A percentile compares a stretch with the other conserved stretches of the same genome.
Evolutionary conservation across 2,113 vertebrate species (phyloP).

Genomic region (Carettochelys insculpta): DNA sequence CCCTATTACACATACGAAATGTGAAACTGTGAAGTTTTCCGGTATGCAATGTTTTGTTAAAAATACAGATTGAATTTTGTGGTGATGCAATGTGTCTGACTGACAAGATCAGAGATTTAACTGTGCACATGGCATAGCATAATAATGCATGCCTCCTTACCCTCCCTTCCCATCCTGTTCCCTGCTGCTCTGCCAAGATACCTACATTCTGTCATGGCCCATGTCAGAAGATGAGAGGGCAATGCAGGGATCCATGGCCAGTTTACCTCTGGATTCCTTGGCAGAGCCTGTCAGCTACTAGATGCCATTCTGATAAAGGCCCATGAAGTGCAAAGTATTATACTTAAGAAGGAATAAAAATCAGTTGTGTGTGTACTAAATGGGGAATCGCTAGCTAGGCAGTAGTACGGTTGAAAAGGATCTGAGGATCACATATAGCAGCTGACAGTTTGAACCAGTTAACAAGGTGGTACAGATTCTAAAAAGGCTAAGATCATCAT

Average conservation of each 20-base stretch:
- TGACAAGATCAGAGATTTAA: neutral
- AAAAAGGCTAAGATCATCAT: neutral
- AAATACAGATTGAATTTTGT: neutral
- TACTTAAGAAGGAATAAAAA: neutral
- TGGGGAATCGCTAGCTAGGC: neutral
- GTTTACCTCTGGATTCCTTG: neutral
- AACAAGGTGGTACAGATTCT: neutral
- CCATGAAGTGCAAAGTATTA: neutral
- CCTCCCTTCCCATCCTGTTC: neutral
- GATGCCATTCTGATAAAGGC: neutral
- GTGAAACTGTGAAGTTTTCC: too few species aligned
- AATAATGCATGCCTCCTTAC: neutral
- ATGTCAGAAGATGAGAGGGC: neutral
- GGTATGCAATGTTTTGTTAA: neutral
- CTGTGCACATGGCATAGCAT: neutral
- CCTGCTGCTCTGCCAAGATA: neutral
- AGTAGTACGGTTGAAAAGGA: neutral
- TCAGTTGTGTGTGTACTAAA: neutral
- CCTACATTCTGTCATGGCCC: fast-evolving
- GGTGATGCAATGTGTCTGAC: neutral
- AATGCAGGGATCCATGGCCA: neutral
- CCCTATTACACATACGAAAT: neutral
- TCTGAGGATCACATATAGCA: neutral
- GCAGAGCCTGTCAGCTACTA: neutral
- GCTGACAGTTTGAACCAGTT: neutral